Evolutionary conservation across 2,888 invertebrate species (phyloP).

Genomic region (Microctonus aethiopoides): DNA sequence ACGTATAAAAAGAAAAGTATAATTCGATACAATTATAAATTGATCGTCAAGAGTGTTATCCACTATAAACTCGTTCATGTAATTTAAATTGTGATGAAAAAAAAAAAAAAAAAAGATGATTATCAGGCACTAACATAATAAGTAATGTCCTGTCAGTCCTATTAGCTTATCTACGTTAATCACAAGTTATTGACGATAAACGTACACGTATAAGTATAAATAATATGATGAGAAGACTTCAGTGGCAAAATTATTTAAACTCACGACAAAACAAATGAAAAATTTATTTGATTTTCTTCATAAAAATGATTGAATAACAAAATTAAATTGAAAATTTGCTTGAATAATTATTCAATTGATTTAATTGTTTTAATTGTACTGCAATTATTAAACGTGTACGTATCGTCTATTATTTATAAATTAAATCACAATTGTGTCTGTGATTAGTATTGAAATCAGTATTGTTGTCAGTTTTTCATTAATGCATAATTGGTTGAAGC

Average conservation of each 20-base stretch:
- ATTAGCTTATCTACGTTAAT: conserved; percentile 59
- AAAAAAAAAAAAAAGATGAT: conserved; percentile 20
- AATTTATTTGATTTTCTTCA: background rate
- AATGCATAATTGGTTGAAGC: conserved; percentile 55
- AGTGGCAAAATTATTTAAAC: conserved; percentile 32
- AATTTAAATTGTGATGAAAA: conserved; percentile 16
- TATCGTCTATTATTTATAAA: conserved; percentile 43
- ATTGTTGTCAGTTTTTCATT: conserved; percentile 33
- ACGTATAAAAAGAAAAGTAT: background rate
- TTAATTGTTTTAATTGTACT: conserved; percentile 25
- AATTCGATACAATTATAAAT: conserved; percentile 29
- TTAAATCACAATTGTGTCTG: conserved; percentile 55
- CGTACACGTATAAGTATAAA: conserved; percentile 34
- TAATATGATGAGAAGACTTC: conserved; percentile 26
- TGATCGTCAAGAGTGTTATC: conserved; percentile 15
- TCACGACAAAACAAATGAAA: background rate
- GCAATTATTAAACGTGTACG: conserved; percentile 38
- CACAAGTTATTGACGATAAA: conserved; percentile 53
- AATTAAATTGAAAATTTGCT: background rate
- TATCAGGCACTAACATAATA: conserved; percentile 54
- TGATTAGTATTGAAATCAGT: conserved; percentile 44
- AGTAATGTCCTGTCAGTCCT: conserved; percentile 61
- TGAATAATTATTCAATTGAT: conserved; percentile 24
- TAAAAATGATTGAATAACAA: background rate
- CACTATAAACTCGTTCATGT: conserved; percentile 10